Evolutionary conservation across 2,113 vertebrate genomes (phyloP).

Genomic region (Ranitomeya variabilis): DNA sequence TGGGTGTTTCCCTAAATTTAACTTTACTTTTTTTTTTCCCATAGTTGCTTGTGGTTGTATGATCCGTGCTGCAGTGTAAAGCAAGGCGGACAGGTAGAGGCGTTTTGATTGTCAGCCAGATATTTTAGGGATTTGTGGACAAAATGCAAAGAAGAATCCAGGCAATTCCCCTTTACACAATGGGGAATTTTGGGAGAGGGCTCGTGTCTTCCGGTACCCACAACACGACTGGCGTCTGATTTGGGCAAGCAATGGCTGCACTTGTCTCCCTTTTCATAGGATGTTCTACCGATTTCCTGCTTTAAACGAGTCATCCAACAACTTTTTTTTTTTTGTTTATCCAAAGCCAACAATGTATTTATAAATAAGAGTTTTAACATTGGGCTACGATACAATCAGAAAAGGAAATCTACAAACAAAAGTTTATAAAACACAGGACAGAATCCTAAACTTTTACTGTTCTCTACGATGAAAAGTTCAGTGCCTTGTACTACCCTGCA

Average conservation of each 20-base stretch:
- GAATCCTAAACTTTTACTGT: neutral
- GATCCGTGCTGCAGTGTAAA: too few relatives aligned
- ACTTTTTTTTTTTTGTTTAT: neutral
- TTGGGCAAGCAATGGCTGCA: neutral
- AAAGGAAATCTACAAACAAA: neutral
- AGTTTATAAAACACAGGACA: slow-evolving; percentile 6
- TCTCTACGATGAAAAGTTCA: neutral
- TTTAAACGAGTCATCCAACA: neutral
- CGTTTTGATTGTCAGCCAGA: too few relatives aligned
- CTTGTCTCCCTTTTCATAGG: neutral
- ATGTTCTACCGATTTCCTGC: neutral
- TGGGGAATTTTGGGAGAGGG: neutral
- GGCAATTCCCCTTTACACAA: too few relatives aligned
- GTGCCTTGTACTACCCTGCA: slow-evolving; percentile 20
- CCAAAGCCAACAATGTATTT: neutral
- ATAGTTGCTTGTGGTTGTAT: neutral
- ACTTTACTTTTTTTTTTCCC: too few relatives aligned
- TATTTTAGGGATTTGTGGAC: too few relatives aligned
- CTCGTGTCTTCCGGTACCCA: neutral
- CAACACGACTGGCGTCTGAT: neutral
- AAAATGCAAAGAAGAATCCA: too few relatives aligned
- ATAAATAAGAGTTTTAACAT: neutral
- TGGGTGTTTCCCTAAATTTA: too few relatives aligned
- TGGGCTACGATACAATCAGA: neutral
- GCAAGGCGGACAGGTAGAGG: too few relatives aligned